These are phyloP conservation scores for Penaeus vannamei DNA, from an alignment of 1,140 invertebrate species.

Conservation along the genomic window DNA sequence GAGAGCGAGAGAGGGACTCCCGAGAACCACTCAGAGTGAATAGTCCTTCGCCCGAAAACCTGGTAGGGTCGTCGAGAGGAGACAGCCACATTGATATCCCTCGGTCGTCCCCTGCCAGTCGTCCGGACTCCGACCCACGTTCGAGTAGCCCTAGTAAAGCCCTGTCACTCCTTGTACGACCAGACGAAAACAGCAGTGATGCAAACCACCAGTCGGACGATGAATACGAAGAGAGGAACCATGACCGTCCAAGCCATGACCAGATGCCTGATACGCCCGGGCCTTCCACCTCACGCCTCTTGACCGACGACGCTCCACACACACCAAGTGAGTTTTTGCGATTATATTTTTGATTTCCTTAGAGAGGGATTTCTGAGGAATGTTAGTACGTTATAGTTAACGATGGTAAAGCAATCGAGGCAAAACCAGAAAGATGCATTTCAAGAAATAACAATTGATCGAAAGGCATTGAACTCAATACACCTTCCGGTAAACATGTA, in stretches of 20 bases:
- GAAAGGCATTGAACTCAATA: no score
- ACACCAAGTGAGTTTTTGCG: slow-evolving; percentile 47
- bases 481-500: no score
- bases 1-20: background rate
- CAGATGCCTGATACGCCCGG: slow-evolving; percentile 44
- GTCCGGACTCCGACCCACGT: slow-evolving; percentile 3
- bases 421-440: no score
- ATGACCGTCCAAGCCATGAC: slow-evolving; percentile 25
- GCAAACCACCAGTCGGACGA: slow-evolving; percentile 55
- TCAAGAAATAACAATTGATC: no score
- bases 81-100: slow-evolving; percentile 3
- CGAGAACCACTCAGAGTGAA: background rate
- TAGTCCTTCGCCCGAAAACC: slow-evolving; percentile 56
- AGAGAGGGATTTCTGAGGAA: no score
- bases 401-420: no score
- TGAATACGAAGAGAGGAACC: slow-evolving; percentile 39
- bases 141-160: slow-evolving; percentile 44
- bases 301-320: slow-evolving; percentile 49
- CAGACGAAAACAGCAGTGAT: slow-evolving; percentile 62
- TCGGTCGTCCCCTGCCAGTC: slow-evolving; percentile 10
- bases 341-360: background rate
- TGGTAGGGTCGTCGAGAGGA: slow-evolving; percentile 35
- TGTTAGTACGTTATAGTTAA: no score
- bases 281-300: slow-evolving; percentile 55
- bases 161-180: background rate